Percentiles rank a stretch among this genome's conserved stretches.
Evolutionary conservation across 2,888 invertebrate species (phyloP).

Genomic region (Drosophila sordidula): DNA sequence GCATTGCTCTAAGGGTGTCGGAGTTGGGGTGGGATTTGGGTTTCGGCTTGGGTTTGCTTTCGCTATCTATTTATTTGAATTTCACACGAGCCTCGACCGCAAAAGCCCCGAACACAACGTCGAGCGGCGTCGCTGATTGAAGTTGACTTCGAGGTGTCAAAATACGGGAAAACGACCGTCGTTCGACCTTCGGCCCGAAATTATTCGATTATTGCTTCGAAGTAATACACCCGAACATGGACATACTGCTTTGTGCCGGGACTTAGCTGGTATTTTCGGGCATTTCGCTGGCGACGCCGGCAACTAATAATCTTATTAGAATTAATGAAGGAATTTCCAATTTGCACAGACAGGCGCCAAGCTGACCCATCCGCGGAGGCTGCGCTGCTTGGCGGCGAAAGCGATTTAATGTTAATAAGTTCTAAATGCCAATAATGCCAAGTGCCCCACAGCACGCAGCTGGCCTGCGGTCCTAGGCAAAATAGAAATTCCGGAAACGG

Average conservation of each 20-base stretch:
- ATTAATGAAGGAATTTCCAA: slow-evolving; percentile 82
- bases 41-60: slow-evolving; percentile 20
- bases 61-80: slow-evolving; percentile 49
- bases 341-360: slow-evolving; percentile 66
- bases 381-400: slow-evolving; percentile 22
- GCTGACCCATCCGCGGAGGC: neutral
- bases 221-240: slow-evolving; percentile 1
- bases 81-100: slow-evolving; percentile 66
- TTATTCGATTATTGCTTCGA: slow-evolving; percentile 60
- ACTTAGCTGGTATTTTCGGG: slow-evolving; percentile 24
- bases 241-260: neutral
- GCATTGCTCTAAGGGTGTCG: neutral
- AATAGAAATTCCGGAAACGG: slow-evolving; percentile 71
- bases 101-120: slow-evolving; percentile 32
- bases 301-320: slow-evolving; percentile 84
- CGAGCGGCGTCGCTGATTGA: slow-evolving; percentile 47
- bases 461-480: slow-evolving; percentile 52
- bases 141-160: slow-evolving; percentile 75
- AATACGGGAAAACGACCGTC: slow-evolving; percentile 61
- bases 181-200: slow-evolving; percentile 46
- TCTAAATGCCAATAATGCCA: slow-evolving; percentile 71
- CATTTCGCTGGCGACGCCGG: slow-evolving; percentile 40
- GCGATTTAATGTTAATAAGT: slow-evolving; percentile 79
- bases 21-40: neutral
- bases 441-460: slow-evolving; percentile 47